A percentile compares a stretch with the other conserved stretches of the same genome.
Conservation (phyloP, 2,888 invertebrate species). For the Orthosia gothica region DNA sequence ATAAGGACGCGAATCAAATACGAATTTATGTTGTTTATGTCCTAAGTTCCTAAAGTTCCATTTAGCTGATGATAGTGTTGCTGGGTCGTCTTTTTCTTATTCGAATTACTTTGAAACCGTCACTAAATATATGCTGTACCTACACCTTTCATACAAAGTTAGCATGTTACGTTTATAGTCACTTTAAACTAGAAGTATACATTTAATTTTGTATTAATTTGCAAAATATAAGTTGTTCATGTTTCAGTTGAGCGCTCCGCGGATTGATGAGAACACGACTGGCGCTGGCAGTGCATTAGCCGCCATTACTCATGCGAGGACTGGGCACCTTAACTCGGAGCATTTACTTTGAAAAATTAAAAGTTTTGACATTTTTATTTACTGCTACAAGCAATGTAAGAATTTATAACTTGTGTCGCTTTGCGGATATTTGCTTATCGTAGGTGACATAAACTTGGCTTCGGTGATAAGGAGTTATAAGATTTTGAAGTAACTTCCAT, state of each 20-base stretch:
- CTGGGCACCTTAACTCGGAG: neutral
- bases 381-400: neutral
- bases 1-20: neutral
- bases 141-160: slow-evolving; percentile 18
- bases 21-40: neutral
- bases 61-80: neutral
- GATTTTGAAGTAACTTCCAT: neutral
- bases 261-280: slow-evolving; percentile 24
- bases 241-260: neutral
- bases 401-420: neutral
- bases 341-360: slow-evolving; percentile 14
- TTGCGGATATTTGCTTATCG: slow-evolving; percentile 1
- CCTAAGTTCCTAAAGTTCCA: neutral
- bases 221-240: slow-evolving; percentile 17
- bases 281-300: slow-evolving; percentile 32
- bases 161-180: slow-evolving; percentile 12
- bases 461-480: neutral
- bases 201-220: slow-evolving; percentile 8
- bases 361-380: slow-evolving; percentile 3
- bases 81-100: neutral
- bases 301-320: slow-evolving; percentile 35
- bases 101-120: neutral
- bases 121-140: neutral
- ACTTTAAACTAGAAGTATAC: slow-evolving; percentile 11
- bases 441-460: neutral